phyloP scores from a whole-genome alignment of 1,140 invertebrate species.

The Drosophila melanica region DNA sequence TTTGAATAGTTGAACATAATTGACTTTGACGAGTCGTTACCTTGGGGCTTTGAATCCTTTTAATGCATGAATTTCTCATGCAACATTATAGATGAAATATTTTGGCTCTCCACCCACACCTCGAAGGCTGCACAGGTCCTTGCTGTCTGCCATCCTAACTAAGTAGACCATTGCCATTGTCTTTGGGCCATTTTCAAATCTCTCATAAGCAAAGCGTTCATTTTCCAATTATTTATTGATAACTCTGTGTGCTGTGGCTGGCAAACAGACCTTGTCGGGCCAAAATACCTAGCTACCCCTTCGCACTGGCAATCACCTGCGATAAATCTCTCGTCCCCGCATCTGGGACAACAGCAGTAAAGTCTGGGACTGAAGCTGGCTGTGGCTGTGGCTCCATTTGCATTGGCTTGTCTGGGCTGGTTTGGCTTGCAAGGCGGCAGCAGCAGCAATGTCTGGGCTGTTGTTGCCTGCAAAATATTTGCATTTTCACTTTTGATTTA shows the following conservation, averaged over 20 bases:
- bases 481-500: conserved; percentile 83
- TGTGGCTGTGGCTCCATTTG: not conserved
- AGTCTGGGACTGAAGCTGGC: conserved; percentile 1
- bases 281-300: conserved; percentile 7
- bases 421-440: conserved; percentile 30
- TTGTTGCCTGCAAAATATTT: conserved; percentile 69
- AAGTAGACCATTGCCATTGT: conserved; percentile 50
- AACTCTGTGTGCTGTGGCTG: conserved; percentile 41
- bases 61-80: not conserved
- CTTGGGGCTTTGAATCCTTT: not conserved
- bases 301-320: conserved; percentile 49
- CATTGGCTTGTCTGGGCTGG: conserved; percentile 39
- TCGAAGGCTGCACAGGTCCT: no score
- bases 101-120: not conserved
- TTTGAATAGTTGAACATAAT: not conserved
- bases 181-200: conserved; percentile 68
- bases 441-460: conserved; percentile 46
- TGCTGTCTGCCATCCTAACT: not conserved
- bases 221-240: conserved; percentile 82
- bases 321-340: conserved; percentile 57
- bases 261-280: conserved; percentile 1
- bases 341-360: conserved; percentile 18
- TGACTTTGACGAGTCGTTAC: not conserved
- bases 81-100: not conserved
- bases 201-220: conserved; percentile 79